A percentile compares a stretch with the other conserved stretches of the same genome.
Evolutionary conservation across 2,888 invertebrate species (phyloP).

Genomic region (Hirtodrosophila confusa): DNA sequence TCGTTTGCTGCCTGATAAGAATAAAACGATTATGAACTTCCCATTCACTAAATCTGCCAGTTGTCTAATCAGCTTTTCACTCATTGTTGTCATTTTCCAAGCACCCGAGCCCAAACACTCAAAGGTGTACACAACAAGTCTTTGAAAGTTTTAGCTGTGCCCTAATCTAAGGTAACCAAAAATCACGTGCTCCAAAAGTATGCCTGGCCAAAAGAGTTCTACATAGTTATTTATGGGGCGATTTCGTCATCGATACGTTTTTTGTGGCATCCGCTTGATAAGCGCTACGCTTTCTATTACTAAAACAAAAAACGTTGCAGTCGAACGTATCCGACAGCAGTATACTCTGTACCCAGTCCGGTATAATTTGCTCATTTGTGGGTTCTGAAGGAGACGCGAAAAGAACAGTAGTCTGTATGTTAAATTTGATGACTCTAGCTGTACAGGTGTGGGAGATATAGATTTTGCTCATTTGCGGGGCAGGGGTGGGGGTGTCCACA

Average conservation of each 20-base stretch:
- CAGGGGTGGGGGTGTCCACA: too few species aligned
- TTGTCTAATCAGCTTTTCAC: constrained; percentile 50
- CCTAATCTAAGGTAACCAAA: constrained; percentile 32
- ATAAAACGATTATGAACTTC: constrained; percentile 36
- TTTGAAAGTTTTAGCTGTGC: not conserved
- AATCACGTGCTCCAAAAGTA: constrained; percentile 41
- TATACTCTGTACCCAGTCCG: too few species aligned
- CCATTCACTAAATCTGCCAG: constrained; percentile 80
- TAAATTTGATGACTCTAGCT: too few species aligned
- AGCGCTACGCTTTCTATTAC: constrained; percentile 59
- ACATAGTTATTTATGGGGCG: constrained; percentile 33
- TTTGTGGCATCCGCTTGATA: constrained; percentile 56
- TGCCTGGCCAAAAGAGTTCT: constrained; percentile 8
- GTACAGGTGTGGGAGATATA: too few species aligned
- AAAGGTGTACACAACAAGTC: not conserved
- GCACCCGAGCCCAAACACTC: constrained; percentile 8
- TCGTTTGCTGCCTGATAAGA: constrained; percentile 62
- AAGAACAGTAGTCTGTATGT: too few species aligned
- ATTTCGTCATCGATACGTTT: constrained; percentile 63
- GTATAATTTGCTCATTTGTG: too few species aligned
- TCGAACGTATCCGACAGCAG: too few species aligned
- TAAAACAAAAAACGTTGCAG: too few species aligned
- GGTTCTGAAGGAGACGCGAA: too few species aligned
- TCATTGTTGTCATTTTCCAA: constrained; percentile 42
- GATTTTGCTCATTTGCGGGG: too few species aligned